Percentiles rank a stretch among this genome's conserved stretches.
Conservation (phyloP, 2,888 invertebrate genomes). For the Lycocerus yunnanus region DNA sequence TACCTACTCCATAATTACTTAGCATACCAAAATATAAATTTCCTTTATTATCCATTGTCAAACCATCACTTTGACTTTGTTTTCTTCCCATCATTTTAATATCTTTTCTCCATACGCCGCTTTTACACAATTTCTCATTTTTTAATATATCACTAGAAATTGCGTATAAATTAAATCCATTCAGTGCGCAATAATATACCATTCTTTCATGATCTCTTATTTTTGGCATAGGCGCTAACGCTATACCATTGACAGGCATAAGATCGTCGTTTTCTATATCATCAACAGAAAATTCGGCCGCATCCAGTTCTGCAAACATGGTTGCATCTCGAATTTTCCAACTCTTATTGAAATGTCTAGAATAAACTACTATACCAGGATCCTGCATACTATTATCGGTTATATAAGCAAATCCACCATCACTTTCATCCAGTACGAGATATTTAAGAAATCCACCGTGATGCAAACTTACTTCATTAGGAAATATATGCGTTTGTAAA, state of each 20-base stretch:
- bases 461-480: conserved; percentile 61
- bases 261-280: conserved; percentile 61
- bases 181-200: conserved; percentile 45
- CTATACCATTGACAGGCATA: conserved; percentile 71
- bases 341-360: conserved; percentile 63
- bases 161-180: conserved; percentile 59
- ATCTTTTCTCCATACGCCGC: conserved; percentile 41
- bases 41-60: conserved; percentile 68
- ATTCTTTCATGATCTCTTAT: conserved; percentile 33
- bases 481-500: conserved; percentile 64
- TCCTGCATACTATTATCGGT: conserved; percentile 69
- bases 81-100: conserved; percentile 53
- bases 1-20: conserved; percentile 69
- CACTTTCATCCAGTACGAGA: conserved; percentile 71
- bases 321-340: conserved; percentile 71
- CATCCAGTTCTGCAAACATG: conserved; percentile 66
- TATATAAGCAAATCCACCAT: conserved; percentile 71
- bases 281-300: conserved; percentile 64
- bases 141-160: conserved; percentile 65
- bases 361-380: conserved; percentile 74
- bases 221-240: conserved; percentile 66
- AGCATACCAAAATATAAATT: conserved; percentile 70
- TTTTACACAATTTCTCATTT: conserved; percentile 56
- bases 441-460: conserved; percentile 69
- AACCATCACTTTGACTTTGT: conserved; percentile 70